phyloP scores from a whole-genome alignment of 2,797 vertebrate species.

The Cryptoprocta ferox region DNA sequence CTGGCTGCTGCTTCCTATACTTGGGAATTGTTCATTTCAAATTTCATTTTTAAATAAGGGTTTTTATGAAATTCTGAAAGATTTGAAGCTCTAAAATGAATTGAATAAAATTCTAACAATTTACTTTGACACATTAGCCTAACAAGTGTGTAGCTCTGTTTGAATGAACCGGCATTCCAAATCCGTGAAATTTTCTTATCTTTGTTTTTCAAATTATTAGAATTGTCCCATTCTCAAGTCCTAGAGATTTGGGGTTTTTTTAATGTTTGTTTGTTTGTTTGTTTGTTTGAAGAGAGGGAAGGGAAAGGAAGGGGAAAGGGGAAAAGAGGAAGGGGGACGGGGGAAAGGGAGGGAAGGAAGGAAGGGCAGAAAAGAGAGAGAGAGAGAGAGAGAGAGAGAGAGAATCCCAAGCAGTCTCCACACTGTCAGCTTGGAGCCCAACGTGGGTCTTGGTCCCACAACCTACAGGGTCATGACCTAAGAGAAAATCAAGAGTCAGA shows the following conservation, averaged over 20 bases:
- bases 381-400: too few relatives aligned
- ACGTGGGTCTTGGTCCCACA: too few relatives aligned
- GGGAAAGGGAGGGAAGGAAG: too few relatives aligned
- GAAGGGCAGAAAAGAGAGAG: too few relatives aligned
- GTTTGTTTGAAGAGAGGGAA: too few relatives aligned
- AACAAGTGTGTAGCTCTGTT: background rate
- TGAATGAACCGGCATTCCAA: background rate
- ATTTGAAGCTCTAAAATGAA: background rate
- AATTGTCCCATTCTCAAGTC: background rate
- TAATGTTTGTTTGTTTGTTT: too few relatives aligned
- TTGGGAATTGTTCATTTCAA: slow-evolving; percentile 3
- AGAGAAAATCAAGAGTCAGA: too few relatives aligned
- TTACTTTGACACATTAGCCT: slow-evolving; percentile 15
- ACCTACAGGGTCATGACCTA: too few relatives aligned
- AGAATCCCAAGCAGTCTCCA: too few relatives aligned
- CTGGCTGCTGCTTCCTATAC: background rate
- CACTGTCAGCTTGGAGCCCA: too few relatives aligned
- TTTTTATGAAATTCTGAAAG: slow-evolving; percentile 6
- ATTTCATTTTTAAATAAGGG: slow-evolving; percentile 25
- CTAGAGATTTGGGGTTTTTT: background rate
- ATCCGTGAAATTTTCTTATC: background rate
- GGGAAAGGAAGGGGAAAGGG: too few relatives aligned
- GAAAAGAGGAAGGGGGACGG: too few relatives aligned
- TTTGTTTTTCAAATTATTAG: background rate
- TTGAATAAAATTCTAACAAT: slow-evolving; percentile 25